A percentile compares a stretch with the other conserved stretches of the same genome.
phyloP scores from a whole-genome alignment of 2,888 invertebrate species.

The Eueremaeus valkanovi region DNA sequence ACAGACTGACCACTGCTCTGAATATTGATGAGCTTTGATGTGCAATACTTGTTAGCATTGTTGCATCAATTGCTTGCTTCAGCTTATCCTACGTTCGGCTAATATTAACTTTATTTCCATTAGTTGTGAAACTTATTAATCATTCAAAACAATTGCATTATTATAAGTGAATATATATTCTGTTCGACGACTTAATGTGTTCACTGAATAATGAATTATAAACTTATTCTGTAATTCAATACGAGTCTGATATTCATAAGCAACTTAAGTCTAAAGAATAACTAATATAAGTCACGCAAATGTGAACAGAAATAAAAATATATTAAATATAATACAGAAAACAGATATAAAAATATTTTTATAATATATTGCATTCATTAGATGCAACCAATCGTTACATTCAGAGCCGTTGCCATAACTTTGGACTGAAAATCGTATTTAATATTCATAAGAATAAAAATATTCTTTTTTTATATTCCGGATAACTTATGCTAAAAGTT shows the following conservation, averaged over 20 bases:
- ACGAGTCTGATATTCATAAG: not conserved
- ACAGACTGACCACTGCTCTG: conserved; percentile 22
- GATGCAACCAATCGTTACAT: not conserved
- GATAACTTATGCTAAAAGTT: too few species aligned
- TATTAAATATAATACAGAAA: too few species aligned
- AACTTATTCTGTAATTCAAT: not conserved
- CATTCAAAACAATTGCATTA: too few species aligned
- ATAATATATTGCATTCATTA: not conserved
- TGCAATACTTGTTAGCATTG: not conserved
- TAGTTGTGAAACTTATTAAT: too few species aligned
- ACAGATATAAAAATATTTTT: too few species aligned
- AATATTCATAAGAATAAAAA: too few species aligned
- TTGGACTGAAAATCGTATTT: too few species aligned
- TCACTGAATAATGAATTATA: not conserved
- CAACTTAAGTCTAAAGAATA: not conserved
- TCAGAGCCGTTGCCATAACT: not conserved
- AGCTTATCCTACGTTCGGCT: not conserved
- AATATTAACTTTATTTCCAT: too few species aligned
- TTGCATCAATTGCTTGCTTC: not conserved
- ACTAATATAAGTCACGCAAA: not conserved
- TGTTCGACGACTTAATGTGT: not conserved
- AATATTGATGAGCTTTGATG: conserved; percentile 25
- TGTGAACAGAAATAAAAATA: not conserved
- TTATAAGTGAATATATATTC: too few species aligned
- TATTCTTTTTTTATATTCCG: too few species aligned